Evolutionary conservation across 2,113 vertebrate genomes (phyloP).

Genomic region (Mionectes macconnelli): DNA sequence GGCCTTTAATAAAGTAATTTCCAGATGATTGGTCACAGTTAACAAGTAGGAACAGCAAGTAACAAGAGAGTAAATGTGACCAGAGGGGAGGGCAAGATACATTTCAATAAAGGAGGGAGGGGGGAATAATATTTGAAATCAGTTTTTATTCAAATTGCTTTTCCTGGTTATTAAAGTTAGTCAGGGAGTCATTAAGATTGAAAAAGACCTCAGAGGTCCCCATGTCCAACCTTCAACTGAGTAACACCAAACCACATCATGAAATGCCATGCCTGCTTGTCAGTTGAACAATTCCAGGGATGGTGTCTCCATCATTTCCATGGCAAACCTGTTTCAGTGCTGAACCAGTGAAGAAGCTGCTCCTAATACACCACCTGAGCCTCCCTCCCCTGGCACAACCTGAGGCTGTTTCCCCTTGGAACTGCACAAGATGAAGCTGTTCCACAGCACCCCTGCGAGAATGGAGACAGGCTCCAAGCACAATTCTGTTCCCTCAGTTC

Average conservation of each 20-base stretch:
- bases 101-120: background rate
- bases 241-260: fast-evolving
- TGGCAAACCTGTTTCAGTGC: background rate
- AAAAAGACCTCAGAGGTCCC: background rate
- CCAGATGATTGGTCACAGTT: too few relatives aligned
- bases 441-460: background rate
- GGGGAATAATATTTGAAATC: background rate
- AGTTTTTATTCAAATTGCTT: background rate
- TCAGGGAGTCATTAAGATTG: background rate
- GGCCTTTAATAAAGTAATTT: background rate
- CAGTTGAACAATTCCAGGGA: background rate
- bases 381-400: background rate
- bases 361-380: background rate
- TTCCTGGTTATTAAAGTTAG: background rate
- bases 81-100: background rate
- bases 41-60: background rate
- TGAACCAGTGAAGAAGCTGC: background rate
- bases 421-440: background rate
- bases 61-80: background rate
- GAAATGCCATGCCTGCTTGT: background rate
- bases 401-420: background rate
- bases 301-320: background rate
- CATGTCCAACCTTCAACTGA: background rate
- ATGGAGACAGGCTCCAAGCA: too few relatives aligned
- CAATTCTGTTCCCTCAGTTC: background rate